A percentile compares a stretch with the other conserved stretches of the same genome.
These are phyloP conservation scores for Oreochromis aureus DNA, from an alignment of 2,113 vertebrate species.

Conservation along the genomic window DNA sequence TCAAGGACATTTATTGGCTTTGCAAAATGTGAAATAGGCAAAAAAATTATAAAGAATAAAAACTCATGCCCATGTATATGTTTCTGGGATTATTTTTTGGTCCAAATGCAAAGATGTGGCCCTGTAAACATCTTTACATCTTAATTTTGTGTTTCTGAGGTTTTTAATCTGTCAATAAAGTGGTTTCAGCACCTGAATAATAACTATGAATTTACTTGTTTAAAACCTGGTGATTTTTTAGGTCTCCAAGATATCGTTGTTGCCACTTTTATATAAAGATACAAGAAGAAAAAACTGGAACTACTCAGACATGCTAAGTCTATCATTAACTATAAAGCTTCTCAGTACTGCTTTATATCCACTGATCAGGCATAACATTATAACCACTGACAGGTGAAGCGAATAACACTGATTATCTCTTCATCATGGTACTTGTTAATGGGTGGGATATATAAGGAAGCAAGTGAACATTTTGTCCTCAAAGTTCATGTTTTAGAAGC, in stretches of 20 bases:
- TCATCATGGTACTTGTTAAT: not conserved
- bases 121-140: not conserved
- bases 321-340: not conserved
- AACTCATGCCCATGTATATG: not conserved
- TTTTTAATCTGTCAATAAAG: not conserved
- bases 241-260: not conserved
- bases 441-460: not conserved
- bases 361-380: not conserved
- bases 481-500: not conserved
- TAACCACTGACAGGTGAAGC: not conserved
- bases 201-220: not conserved
- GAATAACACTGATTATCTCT: not conserved
- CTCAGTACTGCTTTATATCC: not conserved
- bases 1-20: not conserved
- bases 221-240: not conserved
- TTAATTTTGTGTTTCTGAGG: not conserved
- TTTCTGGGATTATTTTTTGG: not conserved
- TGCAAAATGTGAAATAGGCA: not conserved
- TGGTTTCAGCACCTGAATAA: not conserved
- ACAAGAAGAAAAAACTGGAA: not conserved
- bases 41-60: fast-evolving
- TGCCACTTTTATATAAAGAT: not conserved
- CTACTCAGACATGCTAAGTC: not conserved
- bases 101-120: not conserved
- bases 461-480: not conserved